phyloP scores from a whole-genome alignment of 2,113 vertebrate species.

The Mungos mungo region DNA sequence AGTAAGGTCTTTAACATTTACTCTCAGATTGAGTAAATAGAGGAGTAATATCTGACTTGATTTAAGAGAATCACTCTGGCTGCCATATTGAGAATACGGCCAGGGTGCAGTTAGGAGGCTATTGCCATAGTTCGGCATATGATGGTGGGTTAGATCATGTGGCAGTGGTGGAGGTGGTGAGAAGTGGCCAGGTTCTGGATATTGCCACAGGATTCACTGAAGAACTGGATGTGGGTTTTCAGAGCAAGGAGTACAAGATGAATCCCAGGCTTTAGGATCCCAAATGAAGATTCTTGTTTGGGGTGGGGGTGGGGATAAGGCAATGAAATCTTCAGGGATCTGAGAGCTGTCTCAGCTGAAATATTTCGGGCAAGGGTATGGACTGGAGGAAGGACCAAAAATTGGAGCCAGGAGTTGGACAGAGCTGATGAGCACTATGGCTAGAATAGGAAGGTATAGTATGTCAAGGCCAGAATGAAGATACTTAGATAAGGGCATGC shows the following conservation, averaged over 20 bases:
- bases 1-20: not conserved
- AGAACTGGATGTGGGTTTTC: not conserved
- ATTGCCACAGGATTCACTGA: not conserved
- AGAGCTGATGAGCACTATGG: not conserved
- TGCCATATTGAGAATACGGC: not conserved
- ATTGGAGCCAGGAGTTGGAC: not conserved
- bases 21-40: not conserved
- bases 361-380: not conserved
- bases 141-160: not conserved
- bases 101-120: not conserved
- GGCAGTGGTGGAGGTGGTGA: accelerated
- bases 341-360: not conserved
- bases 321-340: not conserved
- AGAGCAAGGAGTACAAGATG: not conserved
- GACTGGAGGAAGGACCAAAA: not conserved
- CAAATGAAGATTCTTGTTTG: not conserved
- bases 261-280: not conserved
- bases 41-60: not conserved
- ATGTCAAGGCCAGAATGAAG: not conserved
- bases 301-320: accelerated
- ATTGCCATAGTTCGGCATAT: not conserved
- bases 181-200: not conserved
- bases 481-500: not conserved
- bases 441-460: not conserved
- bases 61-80: not conserved